A percentile compares a stretch with the other conserved stretches of the same genome.
Conservation (phyloP, 1,140 invertebrate genomes). For the silkworm (Bombyx mori) region DNA sequence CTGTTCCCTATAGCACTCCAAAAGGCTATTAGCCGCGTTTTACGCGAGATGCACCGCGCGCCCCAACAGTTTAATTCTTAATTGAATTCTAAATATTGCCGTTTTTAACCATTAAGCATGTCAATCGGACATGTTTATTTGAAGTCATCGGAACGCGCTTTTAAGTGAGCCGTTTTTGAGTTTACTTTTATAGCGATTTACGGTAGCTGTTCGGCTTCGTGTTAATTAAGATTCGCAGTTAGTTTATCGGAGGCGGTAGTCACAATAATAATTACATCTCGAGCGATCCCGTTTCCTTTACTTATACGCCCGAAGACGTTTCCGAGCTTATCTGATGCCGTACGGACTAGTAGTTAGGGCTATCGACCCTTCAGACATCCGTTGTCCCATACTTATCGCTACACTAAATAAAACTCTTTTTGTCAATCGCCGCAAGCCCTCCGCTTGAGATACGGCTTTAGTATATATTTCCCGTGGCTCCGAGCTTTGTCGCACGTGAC, state of each 20-base stretch:
- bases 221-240: constrained; percentile 51
- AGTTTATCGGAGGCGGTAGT: constrained; percentile 54
- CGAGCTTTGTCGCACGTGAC: constrained; percentile 38
- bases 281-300: constrained; percentile 45
- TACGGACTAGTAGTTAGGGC: constrained; percentile 28
- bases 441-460: constrained; percentile 10
- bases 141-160: constrained; percentile 22
- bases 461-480: constrained; percentile 20
- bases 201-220: constrained; percentile 38
- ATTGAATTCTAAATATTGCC: constrained; percentile 64
- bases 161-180: constrained; percentile 33
- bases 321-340: constrained; percentile 53
- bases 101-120: constrained; percentile 49
- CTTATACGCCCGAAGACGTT: constrained; percentile 30
- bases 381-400: constrained; percentile 38
- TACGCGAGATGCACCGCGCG: constrained; percentile 44
- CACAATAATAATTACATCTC: constrained; percentile 58
- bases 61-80: constrained; percentile 50
- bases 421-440: constrained; percentile 16
- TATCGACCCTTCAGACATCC: constrained; percentile 34
- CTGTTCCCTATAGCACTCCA: constrained; percentile 49
- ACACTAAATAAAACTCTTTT: constrained; percentile 39
- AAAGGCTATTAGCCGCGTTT: constrained; percentile 54
- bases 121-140: constrained; percentile 60
- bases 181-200: constrained; percentile 19